Base-by-base conservation (phyloP, 1,140 invertebrate species). In the Carposina sasakii region DNA sequence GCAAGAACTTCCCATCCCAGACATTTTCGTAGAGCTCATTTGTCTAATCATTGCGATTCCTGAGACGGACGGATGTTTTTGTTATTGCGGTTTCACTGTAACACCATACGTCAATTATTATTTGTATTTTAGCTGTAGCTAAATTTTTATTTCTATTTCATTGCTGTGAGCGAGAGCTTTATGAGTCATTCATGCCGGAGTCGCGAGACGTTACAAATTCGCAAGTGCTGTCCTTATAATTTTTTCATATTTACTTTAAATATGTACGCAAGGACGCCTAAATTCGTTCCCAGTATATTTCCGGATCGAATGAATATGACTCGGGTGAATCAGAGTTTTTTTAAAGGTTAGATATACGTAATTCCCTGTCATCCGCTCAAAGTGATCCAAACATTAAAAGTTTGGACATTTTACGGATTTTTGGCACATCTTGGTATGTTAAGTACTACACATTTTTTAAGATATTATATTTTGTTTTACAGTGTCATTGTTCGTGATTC, bases 241-340 rank as follows among this genome's bases (percentile, higher is more conserved):
- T n/a, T n/a, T n/a, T n/a, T n/a, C n/a, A n/a, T 77, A 63, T 64
- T 58, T 63, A 65, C 60, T 70, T 69, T 65, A 71, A 71, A 73
- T 65, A 68, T 63, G 61, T 57, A 67, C 67, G 60, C 77, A 84
- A 84, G 77, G 81, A 81, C 77, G 71, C 63, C 72, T 79, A 79
- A 77, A 73, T 81, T 65, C 56, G 71, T 63, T 47, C 61, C 40
- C 58, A 43, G 64, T 71, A 71, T 81, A 84, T 81, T 76, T 81
- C 76, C 77, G 81, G 56, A 72, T 70, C 64, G 62, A 63, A 76
- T 74, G 68, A 70, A 77, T 73, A 50, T 71, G 69, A 76, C 71
- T 71, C 56, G 53, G 67, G 56, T 81, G 81, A 84, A 71, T 83
- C 79, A 79, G 57, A 71, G 47, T 70, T 71, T 75, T 77, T 76